A percentile compares a stretch with the other conserved stretches of the same genome.
Evolutionary conservation across 2,113 vertebrate species (phyloP).

Genomic region (Eonycteris spelaea): DNA sequence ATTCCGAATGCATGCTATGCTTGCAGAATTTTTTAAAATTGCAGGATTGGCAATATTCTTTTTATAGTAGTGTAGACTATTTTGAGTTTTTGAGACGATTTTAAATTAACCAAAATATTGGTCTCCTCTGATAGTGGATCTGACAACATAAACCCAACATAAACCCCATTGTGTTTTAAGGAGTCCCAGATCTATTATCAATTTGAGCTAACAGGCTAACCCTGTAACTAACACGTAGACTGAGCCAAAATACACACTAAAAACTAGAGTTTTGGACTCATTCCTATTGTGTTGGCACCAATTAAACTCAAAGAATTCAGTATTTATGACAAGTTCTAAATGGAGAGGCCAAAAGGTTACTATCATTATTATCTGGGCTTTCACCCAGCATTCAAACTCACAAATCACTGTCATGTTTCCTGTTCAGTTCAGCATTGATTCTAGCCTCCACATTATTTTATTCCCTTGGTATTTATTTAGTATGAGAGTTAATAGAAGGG

Average conservation of each 20-base stretch:
- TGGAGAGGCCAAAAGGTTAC: constrained; percentile 52
- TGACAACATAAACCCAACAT: not conserved
- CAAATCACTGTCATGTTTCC: constrained; percentile 52
- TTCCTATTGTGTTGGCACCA: constrained; percentile 29
- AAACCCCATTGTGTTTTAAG: not conserved
- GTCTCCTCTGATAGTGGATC: not conserved
- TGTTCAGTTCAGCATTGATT: constrained; percentile 47
- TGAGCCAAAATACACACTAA: constrained; percentile 57
- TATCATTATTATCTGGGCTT: constrained; percentile 66
- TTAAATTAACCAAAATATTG: not conserved
- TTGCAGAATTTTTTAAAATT: not conserved
- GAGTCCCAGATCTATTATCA: not conserved
- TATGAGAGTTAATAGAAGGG: not conserved
- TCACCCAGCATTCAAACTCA: constrained; percentile 49
- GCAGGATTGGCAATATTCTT: not conserved
- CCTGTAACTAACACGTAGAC: not conserved
- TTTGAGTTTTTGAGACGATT: not conserved
- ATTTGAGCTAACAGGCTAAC: constrained; percentile 23
- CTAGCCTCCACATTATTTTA: not conserved
- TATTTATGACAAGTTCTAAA: constrained; percentile 65
- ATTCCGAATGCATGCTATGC: not conserved
- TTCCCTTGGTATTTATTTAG: not conserved
- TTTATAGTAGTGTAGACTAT: not conserved
- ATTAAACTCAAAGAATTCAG: constrained; percentile 49
- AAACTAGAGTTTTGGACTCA: constrained; percentile 24